phyloP scores from a whole-genome alignment of 2,113 vertebrate species.

The Ochotona curzoniae region DNA sequence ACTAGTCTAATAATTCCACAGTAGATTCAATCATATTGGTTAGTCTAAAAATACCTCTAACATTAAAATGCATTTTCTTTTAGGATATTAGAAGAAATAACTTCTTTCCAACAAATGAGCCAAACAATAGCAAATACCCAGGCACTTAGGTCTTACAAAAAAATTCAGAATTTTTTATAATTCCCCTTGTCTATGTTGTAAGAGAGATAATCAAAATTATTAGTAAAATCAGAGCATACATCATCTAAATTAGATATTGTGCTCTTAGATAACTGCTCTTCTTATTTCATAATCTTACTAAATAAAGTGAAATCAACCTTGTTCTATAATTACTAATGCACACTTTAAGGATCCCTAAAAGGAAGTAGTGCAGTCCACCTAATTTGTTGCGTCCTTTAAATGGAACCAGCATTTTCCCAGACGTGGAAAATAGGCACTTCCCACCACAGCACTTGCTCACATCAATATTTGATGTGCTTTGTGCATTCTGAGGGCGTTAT shows the following conservation, averaged over 20 bases:
- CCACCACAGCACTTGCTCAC: neutral
- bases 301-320: conserved; percentile 58
- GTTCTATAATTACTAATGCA: neutral
- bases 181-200: neutral
- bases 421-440: neutral
- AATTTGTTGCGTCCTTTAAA: neutral
- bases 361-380: neutral
- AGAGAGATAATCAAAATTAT: conserved; percentile 39
- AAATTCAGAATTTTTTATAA: neutral
- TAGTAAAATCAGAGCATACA: neutral
- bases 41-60: neutral
- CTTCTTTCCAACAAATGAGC: neutral
- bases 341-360: conserved; percentile 27
- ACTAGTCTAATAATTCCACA: neutral
- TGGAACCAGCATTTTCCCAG: neutral
- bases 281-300: conserved; percentile 45
- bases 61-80: neutral
- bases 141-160: neutral
- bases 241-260: conserved; percentile 39
- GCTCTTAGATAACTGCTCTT: neutral
- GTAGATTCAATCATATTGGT: neutral
- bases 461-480: conserved; percentile 4
- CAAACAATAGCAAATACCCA: neutral
- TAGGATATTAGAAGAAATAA: neutral
- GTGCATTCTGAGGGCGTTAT: neutral